These are phyloP conservation scores for Crotalus tigris DNA, from an alignment of 2,113 vertebrate genomes.

Conservation along the genomic window DNA sequence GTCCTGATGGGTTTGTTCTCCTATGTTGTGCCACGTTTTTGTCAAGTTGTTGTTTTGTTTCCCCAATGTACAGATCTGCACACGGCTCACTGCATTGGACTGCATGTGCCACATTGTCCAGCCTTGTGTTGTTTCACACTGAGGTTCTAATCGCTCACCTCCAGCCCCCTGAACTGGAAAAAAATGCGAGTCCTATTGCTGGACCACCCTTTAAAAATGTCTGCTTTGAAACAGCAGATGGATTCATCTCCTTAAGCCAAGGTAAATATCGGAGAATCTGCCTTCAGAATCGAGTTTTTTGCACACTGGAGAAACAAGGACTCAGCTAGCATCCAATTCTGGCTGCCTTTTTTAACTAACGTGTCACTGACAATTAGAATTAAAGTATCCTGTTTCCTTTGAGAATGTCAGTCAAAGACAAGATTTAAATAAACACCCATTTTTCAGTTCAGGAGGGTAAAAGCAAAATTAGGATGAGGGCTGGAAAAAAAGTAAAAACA, in stretches of 20 bases:
- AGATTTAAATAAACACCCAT: conserved; percentile 3
- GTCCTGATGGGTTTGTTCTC: too few species aligned
- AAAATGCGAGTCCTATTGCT: neutral
- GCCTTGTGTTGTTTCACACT: neutral
- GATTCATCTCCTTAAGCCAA: neutral
- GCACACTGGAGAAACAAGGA: neutral
- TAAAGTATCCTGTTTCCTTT: neutral
- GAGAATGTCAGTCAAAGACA: neutral
- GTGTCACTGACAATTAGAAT: neutral
- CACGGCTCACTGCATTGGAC: too few species aligned
- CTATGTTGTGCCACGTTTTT: too few species aligned
- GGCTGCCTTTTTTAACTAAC: neutral
- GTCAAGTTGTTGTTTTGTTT: too few species aligned
- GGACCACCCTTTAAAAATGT: neutral
- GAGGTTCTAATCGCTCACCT: neutral
- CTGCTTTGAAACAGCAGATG: neutral
- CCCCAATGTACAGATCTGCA: too few species aligned
- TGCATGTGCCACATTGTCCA: too few species aligned
- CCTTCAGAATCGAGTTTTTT: neutral
- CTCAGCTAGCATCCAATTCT: neutral
- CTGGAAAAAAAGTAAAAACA: conserved; percentile 24
- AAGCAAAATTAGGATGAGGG: conserved; percentile 14
- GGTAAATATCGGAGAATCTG: neutral
- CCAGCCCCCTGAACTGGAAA: neutral
- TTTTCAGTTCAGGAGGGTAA: conserved; percentile 33